These are phyloP conservation scores for Acanthochromis polyacanthus DNA, from an alignment of 2,113 vertebrate genomes.

Conservation along the genomic window DNA sequence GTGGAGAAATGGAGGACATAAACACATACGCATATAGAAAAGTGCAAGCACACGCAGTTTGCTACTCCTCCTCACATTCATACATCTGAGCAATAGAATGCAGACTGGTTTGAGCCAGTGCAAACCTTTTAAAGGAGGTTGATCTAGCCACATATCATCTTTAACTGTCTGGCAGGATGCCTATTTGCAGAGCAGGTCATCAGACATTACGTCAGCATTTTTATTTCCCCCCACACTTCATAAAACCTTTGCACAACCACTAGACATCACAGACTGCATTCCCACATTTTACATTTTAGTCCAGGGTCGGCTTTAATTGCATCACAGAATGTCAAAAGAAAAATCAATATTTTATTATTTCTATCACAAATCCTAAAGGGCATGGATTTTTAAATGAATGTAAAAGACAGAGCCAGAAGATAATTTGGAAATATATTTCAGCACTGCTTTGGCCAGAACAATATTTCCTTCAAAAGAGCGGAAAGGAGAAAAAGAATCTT, in stretches of 20 bases:
- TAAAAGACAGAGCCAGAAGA: not conserved
- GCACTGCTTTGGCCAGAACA: not conserved
- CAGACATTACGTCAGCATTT: slow-evolving; percentile 67
- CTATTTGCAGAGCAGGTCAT: slow-evolving; percentile 53
- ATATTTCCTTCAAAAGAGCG: slow-evolving; percentile 6
- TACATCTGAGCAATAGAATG: slow-evolving; percentile 41
- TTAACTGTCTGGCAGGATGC: slow-evolving; percentile 47
- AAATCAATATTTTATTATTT: slow-evolving; percentile 68
- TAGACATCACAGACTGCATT: slow-evolving; percentile 31
- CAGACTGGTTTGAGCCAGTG: slow-evolving; percentile 31
- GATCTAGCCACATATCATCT: slow-evolving; percentile 50
- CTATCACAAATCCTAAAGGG: slow-evolving; percentile 59
- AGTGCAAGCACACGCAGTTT: slow-evolving; percentile 11
- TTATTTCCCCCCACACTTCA: not conserved
- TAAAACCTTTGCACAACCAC: slow-evolving; percentile 27
- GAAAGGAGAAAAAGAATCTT: too few species aligned
- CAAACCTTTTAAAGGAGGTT: slow-evolving; percentile 40
- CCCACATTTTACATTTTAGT: slow-evolving; percentile 35
- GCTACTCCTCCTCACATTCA: slow-evolving; percentile 40
- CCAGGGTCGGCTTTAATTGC: slow-evolving; percentile 50
- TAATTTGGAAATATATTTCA: slow-evolving; percentile 24
- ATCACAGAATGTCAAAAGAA: slow-evolving; percentile 66
- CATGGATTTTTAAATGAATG: slow-evolving; percentile 57
- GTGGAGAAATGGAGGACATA: slow-evolving; percentile 14
- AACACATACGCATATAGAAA: slow-evolving; percentile 10